Conservation (phyloP, 2,797 vertebrate species). For the Eleutherodactylus coqui region DNA sequence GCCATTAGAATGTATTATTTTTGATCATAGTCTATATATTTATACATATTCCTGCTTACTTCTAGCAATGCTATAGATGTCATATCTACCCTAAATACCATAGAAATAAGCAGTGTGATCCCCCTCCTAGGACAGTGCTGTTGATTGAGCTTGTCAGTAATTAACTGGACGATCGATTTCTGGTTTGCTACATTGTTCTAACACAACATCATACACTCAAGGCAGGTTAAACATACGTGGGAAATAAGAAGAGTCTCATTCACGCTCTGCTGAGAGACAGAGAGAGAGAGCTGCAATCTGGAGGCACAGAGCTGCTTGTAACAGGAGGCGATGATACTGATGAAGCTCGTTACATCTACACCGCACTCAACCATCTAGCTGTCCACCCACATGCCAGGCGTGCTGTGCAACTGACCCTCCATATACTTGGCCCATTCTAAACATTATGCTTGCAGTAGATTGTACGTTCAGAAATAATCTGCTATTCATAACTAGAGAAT, state of each 20-base stretch:
- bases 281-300: not conserved
- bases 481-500: not conserved
- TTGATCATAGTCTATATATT: not conserved
- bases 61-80: not conserved
- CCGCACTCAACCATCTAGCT: conserved; percentile 3
- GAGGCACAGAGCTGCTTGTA: conserved; percentile 3
- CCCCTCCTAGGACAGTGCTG: not conserved
- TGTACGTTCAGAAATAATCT: not conserved
- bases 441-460: conserved; percentile 3
- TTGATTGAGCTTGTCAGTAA: conserved; percentile 42
- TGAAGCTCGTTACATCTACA: conserved; percentile 23
- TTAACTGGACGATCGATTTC: conserved; percentile 51
- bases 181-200: conserved; percentile 43
- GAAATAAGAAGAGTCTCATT: not conserved
- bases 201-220: not conserved
- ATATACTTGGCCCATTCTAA: conserved; percentile 17
- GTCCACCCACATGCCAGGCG: conserved; percentile 40
- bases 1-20: not conserved
- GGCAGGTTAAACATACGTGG: not conserved
- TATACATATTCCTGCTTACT: not conserved
- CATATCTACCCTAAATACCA: not conserved
- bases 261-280: not conserved
- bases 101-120: not conserved
- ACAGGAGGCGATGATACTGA: conserved; percentile 40
- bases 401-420: conserved; percentile 9